Evolutionary conservation across 2,888 invertebrate genomes (phyloP).

Genomic region (Agonopterix heracliana): DNA sequence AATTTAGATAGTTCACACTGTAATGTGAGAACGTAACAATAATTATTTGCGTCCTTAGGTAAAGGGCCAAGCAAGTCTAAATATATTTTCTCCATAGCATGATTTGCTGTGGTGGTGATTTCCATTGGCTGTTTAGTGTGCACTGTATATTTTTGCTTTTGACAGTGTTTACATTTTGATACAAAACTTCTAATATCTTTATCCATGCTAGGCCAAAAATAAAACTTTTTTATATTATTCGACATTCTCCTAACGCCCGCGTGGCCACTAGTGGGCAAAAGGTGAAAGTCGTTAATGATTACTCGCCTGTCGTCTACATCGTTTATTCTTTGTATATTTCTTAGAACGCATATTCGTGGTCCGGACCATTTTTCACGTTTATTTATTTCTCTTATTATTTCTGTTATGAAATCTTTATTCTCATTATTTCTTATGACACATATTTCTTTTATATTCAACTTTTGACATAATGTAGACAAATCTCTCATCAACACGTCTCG

Average conservation of each 20-base stretch:
- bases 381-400: no score
- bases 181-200: no score
- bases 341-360: neutral
- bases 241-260: slow-evolving; percentile 12
- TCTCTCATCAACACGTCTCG: slow-evolving; percentile 13
- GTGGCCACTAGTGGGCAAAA: slow-evolving; percentile 13
- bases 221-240: slow-evolving; percentile 10
- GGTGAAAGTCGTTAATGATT: slow-evolving; percentile 11
- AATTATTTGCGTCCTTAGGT: no score
- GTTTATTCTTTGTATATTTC: neutral
- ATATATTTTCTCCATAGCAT: no score
- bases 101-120: no score
- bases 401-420: no score
- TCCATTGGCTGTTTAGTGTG: no score
- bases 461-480: slow-evolving; percentile 9
- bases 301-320: neutral
- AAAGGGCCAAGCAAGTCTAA: no score
- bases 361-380: neutral
- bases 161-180: no score
- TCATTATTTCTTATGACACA: slow-evolving; percentile 11
- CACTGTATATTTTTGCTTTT: no score
- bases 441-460: slow-evolving; percentile 7
- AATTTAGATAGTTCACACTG: no score
- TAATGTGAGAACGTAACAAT: no score
- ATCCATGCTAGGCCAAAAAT: slow-evolving; percentile 5